Evolutionary conservation across 2,888 invertebrate genomes (phyloP).

Genomic region (Molanna angustata): DNA sequence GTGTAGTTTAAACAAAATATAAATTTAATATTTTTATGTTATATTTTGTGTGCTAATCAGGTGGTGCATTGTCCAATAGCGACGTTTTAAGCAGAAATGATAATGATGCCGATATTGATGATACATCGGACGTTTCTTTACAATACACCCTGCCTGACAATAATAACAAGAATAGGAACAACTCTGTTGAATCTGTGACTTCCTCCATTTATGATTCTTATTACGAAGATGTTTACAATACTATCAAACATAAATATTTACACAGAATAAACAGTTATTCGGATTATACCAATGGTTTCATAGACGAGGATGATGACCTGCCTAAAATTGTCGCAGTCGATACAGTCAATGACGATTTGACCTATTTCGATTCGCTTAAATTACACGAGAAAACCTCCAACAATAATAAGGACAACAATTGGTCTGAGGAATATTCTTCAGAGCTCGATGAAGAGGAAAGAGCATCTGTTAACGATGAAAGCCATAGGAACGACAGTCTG

Average conservation of each 20-base stretch:
- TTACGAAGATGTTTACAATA: constrained; percentile 9
- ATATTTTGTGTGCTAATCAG: neutral
- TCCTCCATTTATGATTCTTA: constrained; percentile 8
- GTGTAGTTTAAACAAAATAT: no score
- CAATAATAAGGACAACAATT: neutral
- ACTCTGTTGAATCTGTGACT: constrained; percentile 5
- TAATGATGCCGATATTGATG: constrained; percentile 3
- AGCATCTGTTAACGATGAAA: neutral
- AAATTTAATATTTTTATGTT: no score
- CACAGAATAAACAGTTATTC: constrained; percentile 39
- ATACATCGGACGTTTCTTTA: neutral
- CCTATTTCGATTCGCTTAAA: constrained; percentile 16
- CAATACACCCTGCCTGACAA: no score
- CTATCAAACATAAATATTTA: constrained; percentile 44
- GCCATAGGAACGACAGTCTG: no score
- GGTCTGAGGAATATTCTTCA: neutral
- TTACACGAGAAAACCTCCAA: neutral
- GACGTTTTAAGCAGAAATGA: constrained; percentile 7
- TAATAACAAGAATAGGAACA: neutral
- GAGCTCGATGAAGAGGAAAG: neutral
- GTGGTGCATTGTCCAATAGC: constrained; percentile 3
- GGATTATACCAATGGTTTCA: constrained; percentile 2
- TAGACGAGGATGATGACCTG: neutral
- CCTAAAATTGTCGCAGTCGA: constrained; percentile 2
- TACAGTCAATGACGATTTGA: constrained; percentile 13